Conservation (phyloP, 2,113 vertebrate genomes). For the Xyrauchen texanus region DNA sequence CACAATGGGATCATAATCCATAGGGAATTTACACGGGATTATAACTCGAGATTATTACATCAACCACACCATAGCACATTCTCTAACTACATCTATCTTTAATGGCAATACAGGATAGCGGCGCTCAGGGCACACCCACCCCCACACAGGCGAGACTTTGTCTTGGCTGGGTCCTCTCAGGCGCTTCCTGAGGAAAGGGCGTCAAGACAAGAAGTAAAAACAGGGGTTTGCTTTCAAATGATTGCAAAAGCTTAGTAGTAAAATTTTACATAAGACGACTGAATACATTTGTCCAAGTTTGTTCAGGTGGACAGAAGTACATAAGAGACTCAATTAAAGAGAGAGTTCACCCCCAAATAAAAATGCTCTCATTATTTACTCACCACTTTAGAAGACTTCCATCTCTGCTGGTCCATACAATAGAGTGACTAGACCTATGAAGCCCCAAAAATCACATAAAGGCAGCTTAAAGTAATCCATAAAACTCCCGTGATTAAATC, state of each 20-base stretch:
- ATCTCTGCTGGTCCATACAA: no score
- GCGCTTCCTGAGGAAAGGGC: slow-evolving; percentile 56
- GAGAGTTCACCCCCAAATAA: no score
- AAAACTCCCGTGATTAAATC: no score
- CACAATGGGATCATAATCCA: neutral
- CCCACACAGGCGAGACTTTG: slow-evolving; percentile 3
- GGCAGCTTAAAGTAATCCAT: no score
- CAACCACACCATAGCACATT: neutral
- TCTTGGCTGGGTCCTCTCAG: neutral
- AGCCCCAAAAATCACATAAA: no score
- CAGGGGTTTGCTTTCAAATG: neutral
- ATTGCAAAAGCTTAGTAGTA: neutral
- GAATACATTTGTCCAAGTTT: no score
- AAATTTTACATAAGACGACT: neutral
- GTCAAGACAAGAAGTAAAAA: slow-evolving; percentile 39
- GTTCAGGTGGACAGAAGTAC: no score
- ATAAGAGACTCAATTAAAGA: no score
- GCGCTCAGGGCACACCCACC: neutral
- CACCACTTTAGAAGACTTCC: no score
- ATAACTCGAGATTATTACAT: neutral
- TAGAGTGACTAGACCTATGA: no score
- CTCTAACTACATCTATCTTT: neutral
- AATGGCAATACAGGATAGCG: neutral
- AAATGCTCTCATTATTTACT: no score
- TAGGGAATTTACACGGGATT: neutral